These are phyloP conservation scores for Andrena cerasifolii DNA, from an alignment of 1,140 invertebrate genomes.

Conservation along the genomic window DNA sequence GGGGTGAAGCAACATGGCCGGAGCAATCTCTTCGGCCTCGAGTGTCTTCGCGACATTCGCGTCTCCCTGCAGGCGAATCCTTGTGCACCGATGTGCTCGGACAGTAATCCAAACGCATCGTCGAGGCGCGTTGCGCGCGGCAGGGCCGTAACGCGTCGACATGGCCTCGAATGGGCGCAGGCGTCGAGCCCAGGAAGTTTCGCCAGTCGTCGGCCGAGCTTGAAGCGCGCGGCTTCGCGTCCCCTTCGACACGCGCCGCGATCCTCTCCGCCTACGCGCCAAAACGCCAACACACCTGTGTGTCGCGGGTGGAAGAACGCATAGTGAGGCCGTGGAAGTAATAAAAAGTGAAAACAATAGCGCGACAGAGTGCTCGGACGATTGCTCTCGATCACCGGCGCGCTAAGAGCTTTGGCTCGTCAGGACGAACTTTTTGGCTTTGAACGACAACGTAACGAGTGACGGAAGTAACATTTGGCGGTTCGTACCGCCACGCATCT, in stretches of 20 bases:
- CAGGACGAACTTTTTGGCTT: no score
- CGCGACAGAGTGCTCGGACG: not conserved
- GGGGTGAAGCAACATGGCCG: no score
- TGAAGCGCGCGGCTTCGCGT: slow-evolving; percentile 60
- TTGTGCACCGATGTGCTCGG: slow-evolving; percentile 1
- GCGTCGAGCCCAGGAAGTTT: slow-evolving; percentile 56
- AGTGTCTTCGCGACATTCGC: slow-evolving; percentile 14
- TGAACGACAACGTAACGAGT: no score
- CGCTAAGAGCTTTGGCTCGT: no score
- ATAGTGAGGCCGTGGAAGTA: not conserved
- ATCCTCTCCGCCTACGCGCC: not conserved
- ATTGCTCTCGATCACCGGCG: no score
- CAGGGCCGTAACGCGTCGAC: slow-evolving; percentile 40
- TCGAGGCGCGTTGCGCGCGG: slow-evolving; percentile 41
- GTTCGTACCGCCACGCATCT: no score
- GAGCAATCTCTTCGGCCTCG: no score
- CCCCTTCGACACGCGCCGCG: slow-evolving; percentile 1
- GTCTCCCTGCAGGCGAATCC: slow-evolving; percentile 4
- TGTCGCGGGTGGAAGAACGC: not conserved
- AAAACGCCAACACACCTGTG: slow-evolving; percentile 1
- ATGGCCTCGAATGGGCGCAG: slow-evolving; percentile 53
- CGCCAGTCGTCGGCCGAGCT: slow-evolving; percentile 64
- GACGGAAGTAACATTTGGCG: no score
- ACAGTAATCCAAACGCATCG: slow-evolving; percentile 35
- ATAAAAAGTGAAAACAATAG: not conserved